Percentiles rank a stretch among this genome's conserved stretches.
Evolutionary conservation across 2,888 invertebrate genomes (phyloP).

Genomic region (Watsonalla binaria): DNA sequence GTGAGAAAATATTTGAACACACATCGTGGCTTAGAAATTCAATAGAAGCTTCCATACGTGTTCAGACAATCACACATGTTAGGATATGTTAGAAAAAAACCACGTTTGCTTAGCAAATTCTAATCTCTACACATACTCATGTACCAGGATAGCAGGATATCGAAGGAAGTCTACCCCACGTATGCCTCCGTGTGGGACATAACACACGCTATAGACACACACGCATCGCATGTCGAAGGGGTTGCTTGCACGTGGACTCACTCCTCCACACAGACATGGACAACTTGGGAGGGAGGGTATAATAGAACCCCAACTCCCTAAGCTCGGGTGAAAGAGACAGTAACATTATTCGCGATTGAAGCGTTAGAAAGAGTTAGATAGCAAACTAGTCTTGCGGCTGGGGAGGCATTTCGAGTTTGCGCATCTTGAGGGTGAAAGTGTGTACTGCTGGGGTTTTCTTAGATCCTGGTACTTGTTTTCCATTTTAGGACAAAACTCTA

Average conservation of each 20-base stretch:
- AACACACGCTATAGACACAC: constrained; percentile 65
- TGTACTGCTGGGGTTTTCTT: constrained; percentile 49
- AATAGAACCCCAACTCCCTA: constrained; percentile 47
- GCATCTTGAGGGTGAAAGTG: constrained; percentile 71
- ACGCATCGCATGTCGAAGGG: constrained; percentile 66
- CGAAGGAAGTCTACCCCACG: constrained; percentile 49
- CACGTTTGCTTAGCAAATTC: constrained; percentile 76
- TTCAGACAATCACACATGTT: constrained; percentile 37
- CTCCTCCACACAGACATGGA: constrained; percentile 46
- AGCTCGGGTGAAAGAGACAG: constrained; percentile 52
- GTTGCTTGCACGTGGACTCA: constrained; percentile 58
- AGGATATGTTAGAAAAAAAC: constrained; percentile 66
- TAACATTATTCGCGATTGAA: constrained; percentile 12
- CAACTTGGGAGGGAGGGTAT: constrained; percentile 16
- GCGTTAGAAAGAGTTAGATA: constrained; percentile 67
- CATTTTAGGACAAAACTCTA: constrained; percentile 79
- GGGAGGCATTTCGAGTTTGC: constrained; percentile 66
- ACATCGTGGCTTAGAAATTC: constrained; percentile 30
- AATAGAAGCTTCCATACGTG: constrained; percentile 36
- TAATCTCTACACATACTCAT: constrained; percentile 77
- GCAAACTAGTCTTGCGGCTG: constrained; percentile 39
- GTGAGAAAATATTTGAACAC: constrained; percentile 33
- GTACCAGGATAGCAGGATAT: constrained; percentile 62
- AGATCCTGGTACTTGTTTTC: constrained; percentile 74
- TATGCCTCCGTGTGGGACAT: constrained; percentile 61